These are phyloP conservation scores for Siniperca knerii DNA, from an alignment of 2,113 vertebrate species.

Conservation along the genomic window DNA sequence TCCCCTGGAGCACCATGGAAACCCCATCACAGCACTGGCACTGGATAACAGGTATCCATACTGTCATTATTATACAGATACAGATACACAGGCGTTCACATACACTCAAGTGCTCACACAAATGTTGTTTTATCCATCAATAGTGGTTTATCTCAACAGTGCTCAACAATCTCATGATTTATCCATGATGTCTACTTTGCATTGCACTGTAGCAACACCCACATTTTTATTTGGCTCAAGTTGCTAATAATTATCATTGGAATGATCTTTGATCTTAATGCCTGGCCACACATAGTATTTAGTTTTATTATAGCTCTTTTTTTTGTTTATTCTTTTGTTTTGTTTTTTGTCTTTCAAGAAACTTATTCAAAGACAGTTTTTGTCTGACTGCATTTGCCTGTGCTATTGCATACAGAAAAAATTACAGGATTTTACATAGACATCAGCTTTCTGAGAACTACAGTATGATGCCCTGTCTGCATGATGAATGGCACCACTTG, in stretches of 20 bases:
- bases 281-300: not conserved
- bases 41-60: conserved; percentile 42
- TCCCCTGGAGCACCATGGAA: conserved; percentile 19
- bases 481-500: conserved; percentile 40
- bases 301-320: not conserved
- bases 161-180: conserved; percentile 9
- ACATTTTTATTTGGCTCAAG: not conserved
- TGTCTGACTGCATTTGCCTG: not conserved
- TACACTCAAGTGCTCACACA: not conserved
- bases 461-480: conserved; percentile 5
- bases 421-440: conserved; percentile 5
- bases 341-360: not conserved
- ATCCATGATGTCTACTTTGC: conserved; percentile 1
- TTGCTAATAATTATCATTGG: not conserved
- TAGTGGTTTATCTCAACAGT: conserved; percentile 11
- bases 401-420: not conserved
- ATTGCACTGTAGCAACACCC: not conserved
- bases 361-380: not conserved
- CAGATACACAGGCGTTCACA: conserved; percentile 14
- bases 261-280: conserved; percentile 11
- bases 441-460: conserved; percentile 10
- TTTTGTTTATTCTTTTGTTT: not conserved
- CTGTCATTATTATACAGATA: conserved; percentile 8
- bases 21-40: conserved; percentile 29
- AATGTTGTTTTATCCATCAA: not conserved